These are phyloP conservation scores for Leucopsar rothschildi DNA, from an alignment of 2,113 vertebrate genomes.

Conservation along the genomic window DNA sequence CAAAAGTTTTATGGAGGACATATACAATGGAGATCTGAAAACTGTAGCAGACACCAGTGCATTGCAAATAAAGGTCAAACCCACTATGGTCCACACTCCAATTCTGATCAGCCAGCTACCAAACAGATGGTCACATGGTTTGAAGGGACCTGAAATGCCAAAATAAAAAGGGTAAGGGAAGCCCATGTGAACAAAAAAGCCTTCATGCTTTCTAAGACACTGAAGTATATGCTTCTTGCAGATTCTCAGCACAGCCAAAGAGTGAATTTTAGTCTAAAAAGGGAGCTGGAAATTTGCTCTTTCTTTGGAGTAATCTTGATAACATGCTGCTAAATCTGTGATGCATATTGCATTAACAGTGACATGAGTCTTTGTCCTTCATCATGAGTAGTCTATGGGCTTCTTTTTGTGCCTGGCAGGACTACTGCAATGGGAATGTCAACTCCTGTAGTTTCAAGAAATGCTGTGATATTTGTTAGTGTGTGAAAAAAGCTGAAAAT, in stretches of 20 bases:
- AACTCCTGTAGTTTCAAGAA: not conserved
- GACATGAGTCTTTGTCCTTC: not conserved
- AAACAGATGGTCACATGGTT: constrained; percentile 87
- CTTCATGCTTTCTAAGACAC: not conserved
- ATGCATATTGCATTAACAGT: not conserved
- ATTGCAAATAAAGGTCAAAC: constrained; percentile 83
- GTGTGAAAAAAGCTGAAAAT: not conserved
- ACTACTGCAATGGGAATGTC: not conserved
- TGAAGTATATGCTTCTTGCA: not conserved
- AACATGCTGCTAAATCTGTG: not conserved
- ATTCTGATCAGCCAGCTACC: constrained; percentile 90
- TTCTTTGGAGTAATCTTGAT: not conserved
- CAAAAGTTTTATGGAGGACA: constrained; percentile 82
- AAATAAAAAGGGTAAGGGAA: not conserved
- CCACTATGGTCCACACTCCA: constrained; percentile 87
- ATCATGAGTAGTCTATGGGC: fast-evolving
- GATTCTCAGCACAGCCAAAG: not conserved
- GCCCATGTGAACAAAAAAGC: not conserved
- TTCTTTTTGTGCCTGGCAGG: not conserved
- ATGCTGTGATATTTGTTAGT: not conserved
- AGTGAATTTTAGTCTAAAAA: not conserved
- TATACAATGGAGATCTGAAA: constrained; percentile 75
- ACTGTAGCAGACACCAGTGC: constrained; percentile 78
- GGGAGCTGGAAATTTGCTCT: not conserved
- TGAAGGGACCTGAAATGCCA: constrained; percentile 83